A percentile compares a stretch with the other conserved stretches of the same genome.
These are phyloP conservation scores for Gerris lacustris DNA, from an alignment of 2,888 invertebrate genomes.

Conservation along the genomic window DNA sequence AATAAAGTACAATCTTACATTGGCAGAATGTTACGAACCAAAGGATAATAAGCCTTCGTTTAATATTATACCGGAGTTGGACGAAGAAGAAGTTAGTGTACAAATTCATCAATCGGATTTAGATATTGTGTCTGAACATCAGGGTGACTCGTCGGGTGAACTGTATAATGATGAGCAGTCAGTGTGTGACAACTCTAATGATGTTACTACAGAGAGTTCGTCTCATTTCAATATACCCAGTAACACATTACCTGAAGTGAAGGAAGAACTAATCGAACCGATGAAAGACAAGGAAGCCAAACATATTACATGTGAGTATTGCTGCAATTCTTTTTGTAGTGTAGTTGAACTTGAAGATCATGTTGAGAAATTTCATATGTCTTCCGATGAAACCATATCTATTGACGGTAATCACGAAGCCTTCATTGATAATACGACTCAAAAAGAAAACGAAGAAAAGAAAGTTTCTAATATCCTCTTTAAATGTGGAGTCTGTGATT, in stretches of 20 bases:
- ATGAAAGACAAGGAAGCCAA: not conserved
- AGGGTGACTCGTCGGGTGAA: not conserved
- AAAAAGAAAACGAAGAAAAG: not conserved
- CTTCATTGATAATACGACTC: too few species aligned
- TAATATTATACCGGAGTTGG: too few species aligned
- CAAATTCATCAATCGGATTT: not conserved
- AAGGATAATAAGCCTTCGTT: not conserved
- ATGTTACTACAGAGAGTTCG: not conserved
- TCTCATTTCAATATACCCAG: not conserved
- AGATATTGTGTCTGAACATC: not conserved
- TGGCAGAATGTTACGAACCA: not conserved
- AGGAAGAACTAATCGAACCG: not conserved
- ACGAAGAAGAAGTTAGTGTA: not conserved
- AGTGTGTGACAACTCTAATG: not conserved
- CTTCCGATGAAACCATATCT: not conserved
- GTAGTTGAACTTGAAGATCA: not conserved
- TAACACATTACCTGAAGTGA: not conserved
- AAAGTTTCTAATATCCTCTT: not conserved
- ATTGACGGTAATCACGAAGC: too few species aligned
- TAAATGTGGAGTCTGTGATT: conserved; percentile 4
- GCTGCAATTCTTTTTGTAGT: not conserved
- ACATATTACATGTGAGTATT: not conserved
- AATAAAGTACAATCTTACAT: not conserved
- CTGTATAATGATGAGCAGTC: not conserved
- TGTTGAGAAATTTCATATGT: not conserved